A percentile compares a stretch with the other conserved stretches of the same genome.
Evolutionary conservation across 2,888 invertebrate genomes (phyloP).

Genomic region (Caenorhabditis panamensis): DNA sequence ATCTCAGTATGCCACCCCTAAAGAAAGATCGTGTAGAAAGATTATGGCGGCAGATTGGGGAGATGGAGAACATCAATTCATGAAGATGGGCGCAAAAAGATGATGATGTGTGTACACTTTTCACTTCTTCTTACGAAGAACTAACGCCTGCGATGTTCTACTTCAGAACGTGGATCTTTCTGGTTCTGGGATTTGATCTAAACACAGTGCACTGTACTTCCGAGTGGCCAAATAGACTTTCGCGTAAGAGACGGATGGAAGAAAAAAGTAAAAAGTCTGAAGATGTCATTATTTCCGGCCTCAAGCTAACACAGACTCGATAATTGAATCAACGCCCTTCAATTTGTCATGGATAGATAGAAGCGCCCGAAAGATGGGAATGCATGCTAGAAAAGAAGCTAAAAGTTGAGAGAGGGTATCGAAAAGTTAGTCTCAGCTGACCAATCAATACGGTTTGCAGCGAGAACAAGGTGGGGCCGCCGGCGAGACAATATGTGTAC

Average conservation of each 20-base stretch:
- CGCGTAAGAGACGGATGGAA: not conserved
- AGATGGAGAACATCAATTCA: conserved; percentile 30
- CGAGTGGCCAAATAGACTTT: too few species aligned
- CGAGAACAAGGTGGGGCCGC: conserved; percentile 11
- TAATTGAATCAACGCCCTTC: conserved; percentile 45
- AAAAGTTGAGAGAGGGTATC: not conserved
- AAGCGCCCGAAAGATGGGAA: conserved; percentile 17
- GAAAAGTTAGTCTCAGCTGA: not conserved
- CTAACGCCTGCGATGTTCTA: conserved; percentile 38
- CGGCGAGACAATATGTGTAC: conserved; percentile 15
- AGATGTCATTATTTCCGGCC: conserved; percentile 25
- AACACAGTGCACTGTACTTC: too few species aligned
- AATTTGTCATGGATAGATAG: conserved; percentile 13
- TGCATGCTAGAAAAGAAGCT: not conserved
- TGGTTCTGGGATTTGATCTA: conserved; percentile 49
- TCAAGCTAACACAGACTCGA: conserved; percentile 17
- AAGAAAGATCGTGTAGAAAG: conserved; percentile 26
- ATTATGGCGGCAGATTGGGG: conserved; percentile 20
- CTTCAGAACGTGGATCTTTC: conserved; percentile 26
- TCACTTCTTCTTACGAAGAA: conserved; percentile 38
- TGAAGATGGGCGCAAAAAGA: conserved; percentile 36
- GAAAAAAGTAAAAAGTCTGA: conserved; percentile 1
- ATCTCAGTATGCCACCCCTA: not conserved
- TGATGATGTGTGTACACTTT: conserved; percentile 48
- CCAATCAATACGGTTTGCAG: conserved; percentile 33